A percentile compares a stretch with the other conserved stretches of the same genome.
These are phyloP conservation scores for Osmoderma eremita DNA, from an alignment of 2,888 invertebrate genomes.

Conservation along the genomic window DNA sequence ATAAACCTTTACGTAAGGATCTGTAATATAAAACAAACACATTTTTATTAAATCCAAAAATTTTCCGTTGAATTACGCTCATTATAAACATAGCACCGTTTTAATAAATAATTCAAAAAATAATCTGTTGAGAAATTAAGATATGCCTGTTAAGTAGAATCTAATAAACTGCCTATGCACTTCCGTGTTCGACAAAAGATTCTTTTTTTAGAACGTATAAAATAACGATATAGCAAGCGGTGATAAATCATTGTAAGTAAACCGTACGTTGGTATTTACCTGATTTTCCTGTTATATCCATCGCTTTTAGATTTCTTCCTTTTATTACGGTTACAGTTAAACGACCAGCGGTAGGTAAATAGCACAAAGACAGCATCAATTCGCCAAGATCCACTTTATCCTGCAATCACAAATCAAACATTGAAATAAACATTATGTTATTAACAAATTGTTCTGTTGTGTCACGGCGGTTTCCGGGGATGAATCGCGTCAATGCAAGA, in stretches of 20 bases:
- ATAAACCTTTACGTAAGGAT: conserved; percentile 94
- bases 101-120: too few relatives aligned
- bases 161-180: too few relatives aligned
- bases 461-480: neutral
- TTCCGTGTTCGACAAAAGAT: too few relatives aligned
- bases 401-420: conserved; percentile 62
- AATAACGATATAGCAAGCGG: too few relatives aligned
- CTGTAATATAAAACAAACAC: conserved; percentile 64
- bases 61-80: too few relatives aligned
- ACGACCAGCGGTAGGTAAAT: conserved; percentile 89
- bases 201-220: too few relatives aligned
- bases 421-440: neutral
- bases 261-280: too few relatives aligned
- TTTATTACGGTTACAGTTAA: conserved; percentile 92
- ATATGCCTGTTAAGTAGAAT: too few relatives aligned
- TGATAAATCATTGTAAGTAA: too few relatives aligned
- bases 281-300: conserved; percentile 94
- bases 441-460: neutral
- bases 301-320: conserved; percentile 89
- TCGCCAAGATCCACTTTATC: conserved; percentile 91
- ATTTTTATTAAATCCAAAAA: neutral
- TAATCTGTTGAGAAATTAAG: too few relatives aligned
- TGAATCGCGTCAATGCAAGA: too few relatives aligned
- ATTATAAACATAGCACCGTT: too few relatives aligned
- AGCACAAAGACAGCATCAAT: conserved; percentile 90